phyloP scores from a whole-genome alignment of 2,797 vertebrate genomes.

The Bryconaethiops microstoma region DNA sequence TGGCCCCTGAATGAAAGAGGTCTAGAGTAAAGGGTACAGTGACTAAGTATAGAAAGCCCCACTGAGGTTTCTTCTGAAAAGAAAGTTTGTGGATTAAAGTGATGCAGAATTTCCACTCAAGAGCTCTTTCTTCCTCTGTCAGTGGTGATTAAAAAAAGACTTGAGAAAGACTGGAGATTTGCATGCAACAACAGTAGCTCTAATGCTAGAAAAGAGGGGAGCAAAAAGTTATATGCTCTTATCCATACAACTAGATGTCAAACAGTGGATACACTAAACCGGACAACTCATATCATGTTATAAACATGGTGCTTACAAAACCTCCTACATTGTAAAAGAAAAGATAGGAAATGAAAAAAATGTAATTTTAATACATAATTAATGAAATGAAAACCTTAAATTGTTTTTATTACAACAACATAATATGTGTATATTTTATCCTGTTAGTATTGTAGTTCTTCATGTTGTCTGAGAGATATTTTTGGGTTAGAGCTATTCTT shows the following conservation, averaged over 20 bases:
- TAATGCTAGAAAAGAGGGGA: conserved; percentile 16
- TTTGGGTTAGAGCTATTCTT: background rate
- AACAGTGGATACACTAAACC: background rate
- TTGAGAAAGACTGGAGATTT: background rate
- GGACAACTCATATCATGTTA: too few relatives aligned
- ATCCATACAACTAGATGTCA: background rate
- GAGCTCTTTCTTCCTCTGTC: conserved; percentile 10
- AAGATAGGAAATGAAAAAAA: too few relatives aligned
- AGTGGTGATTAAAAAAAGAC: conserved; percentile 24
- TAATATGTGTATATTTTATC: background rate
- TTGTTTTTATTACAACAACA: too few relatives aligned
- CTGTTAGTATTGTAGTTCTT: background rate
- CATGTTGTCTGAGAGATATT: background rate
- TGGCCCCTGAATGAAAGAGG: conserved; percentile 27
- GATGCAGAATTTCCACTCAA: conserved; percentile 56
- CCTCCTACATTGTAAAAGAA: too few relatives aligned
- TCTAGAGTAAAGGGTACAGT: background rate
- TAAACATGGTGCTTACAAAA: too few relatives aligned
- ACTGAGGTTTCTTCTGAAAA: conserved; percentile 57
- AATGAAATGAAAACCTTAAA: too few relatives aligned
- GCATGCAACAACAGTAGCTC: background rate
- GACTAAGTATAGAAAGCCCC: conserved; percentile 55
- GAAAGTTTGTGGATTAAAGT: conserved; percentile 46
- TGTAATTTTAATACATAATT: too few relatives aligned
- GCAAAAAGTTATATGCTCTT: background rate